phyloP scores from a whole-genome alignment of 2,888 invertebrate genomes.

The Cotesia congregata region DNA sequence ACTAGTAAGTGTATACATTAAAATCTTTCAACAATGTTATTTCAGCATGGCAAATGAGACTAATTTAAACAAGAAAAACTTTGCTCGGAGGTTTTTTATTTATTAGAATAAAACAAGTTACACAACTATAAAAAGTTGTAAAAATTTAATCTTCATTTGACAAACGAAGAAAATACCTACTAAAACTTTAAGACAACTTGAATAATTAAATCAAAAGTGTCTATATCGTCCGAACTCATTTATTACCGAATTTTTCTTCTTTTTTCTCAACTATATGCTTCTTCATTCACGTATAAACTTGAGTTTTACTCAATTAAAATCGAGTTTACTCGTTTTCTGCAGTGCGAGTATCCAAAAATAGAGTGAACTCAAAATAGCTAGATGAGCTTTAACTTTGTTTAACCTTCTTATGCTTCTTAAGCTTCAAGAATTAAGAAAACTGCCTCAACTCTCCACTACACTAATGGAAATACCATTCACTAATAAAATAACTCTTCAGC shows the following conservation, averaged over 20 bases:
- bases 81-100: background rate
- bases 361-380: conserved; percentile 40
- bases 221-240: background rate
- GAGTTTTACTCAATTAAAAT: conserved; percentile 27
- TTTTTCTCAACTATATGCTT: background rate
- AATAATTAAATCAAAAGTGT: background rate
- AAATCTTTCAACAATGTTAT: background rate
- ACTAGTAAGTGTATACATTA: background rate
- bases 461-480: background rate
- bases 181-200: background rate
- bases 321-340: conserved; percentile 32
- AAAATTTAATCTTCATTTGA: background rate
- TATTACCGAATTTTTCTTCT: background rate
- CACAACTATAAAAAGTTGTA: background rate
- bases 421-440: background rate
- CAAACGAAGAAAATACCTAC: background rate
- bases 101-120: background rate
- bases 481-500: background rate
- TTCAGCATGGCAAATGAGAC: background rate
- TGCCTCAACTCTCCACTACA: background rate
- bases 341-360: conserved; percentile 13
- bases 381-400: conserved; percentile 10
- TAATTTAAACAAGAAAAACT: background rate
- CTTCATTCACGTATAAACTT: background rate
- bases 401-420: background rate